Evolutionary conservation across 1,140 invertebrate species (phyloP).

Genomic region (Hypothenemus hampei): DNA sequence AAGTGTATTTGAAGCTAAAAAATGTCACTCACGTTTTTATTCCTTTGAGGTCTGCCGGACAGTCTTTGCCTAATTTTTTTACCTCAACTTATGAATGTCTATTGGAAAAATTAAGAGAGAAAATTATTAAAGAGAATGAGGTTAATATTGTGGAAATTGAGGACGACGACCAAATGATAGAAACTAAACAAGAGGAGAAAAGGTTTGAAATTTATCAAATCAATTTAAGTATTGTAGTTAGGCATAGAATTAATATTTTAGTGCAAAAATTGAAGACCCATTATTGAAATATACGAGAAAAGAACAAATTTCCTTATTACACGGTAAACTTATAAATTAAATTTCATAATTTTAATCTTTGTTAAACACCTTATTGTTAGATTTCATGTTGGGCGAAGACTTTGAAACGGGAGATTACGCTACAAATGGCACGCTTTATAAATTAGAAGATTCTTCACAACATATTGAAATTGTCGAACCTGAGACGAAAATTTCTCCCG

Average conservation of each 20-base stretch:
- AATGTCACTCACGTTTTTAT: constrained; percentile 30
- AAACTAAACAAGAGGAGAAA: background rate
- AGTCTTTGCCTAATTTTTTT: constrained; percentile 28
- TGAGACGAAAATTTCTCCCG: background rate
- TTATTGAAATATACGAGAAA: constrained; percentile 4
- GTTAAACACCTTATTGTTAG: background rate
- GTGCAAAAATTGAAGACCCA: constrained; percentile 5
- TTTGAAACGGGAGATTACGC: background rate
- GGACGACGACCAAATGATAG: background rate
- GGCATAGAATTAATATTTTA: background rate
- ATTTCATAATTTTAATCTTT: background rate
- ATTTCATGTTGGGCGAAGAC: constrained; percentile 1
- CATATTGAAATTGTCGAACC: constrained; percentile 12
- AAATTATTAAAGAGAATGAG: background rate
- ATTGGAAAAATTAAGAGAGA: constrained; percentile 9
- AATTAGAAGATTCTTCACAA: constrained; percentile 5
- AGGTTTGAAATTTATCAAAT: background rate
- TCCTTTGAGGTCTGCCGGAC: constrained; percentile 29
- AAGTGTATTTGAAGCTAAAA: constrained; percentile 30
- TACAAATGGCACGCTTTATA: constrained; percentile 2
- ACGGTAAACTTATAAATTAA: constrained; percentile 17
- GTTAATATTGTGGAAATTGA: background rate
- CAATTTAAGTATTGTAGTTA: no score
- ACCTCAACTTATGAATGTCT: constrained; percentile 28
- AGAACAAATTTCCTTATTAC: constrained; percentile 9